Base-by-base conservation (phyloP, 2,888 invertebrate genomes). In the Luffia ferchaultella region DNA sequence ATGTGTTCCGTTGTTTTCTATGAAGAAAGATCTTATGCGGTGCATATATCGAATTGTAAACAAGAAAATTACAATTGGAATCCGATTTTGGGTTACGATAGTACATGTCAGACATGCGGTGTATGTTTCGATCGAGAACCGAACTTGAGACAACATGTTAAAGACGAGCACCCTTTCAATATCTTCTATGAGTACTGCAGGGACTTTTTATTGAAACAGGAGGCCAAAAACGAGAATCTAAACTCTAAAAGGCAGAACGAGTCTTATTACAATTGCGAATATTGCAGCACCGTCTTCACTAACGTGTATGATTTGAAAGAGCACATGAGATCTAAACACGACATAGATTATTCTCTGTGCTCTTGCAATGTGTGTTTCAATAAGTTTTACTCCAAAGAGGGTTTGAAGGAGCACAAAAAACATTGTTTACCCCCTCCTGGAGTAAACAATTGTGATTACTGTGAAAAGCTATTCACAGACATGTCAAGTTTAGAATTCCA, bases 331-430 rank as follows among this genome's bases (percentile, higher is more conserved):
- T 45, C 59, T 0, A 63, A 55, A 1, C 79, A 79, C 16, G 72
- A 73, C 1, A 67, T 55, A 1, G 72, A 76, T 20, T 76, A 75
- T 44, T 59, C 58, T 1, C 47, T 73, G 0, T 70, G 69, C 0
- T 70, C 66, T 0, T 80, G 79, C 49, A 77, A 79, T 50, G 78
- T 80, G 0, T 80, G 79, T 42, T 80, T 75, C 48, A 62, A 55
- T 3, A 77, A 72, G 53, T 79, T 79, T 50, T 73, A 63, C 46
- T 70, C 67, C 12, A 70, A 70, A 40, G 73, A 75, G 54, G 62
- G 67, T 0, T 62, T 75, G 46, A 7, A 18, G 0, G 62, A 66
- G 0, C 79, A 80, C 49, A 76, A 64, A 47, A 70, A 64, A 50
- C 56, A 61, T 0, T 80, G 79, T 45, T 9, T 73, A 0, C 73